A percentile compares a stretch with the other conserved stretches of the same genome.
phyloP scores from a whole-genome alignment of 2,113 vertebrate species.

The Argyrosomus japonicus region DNA sequence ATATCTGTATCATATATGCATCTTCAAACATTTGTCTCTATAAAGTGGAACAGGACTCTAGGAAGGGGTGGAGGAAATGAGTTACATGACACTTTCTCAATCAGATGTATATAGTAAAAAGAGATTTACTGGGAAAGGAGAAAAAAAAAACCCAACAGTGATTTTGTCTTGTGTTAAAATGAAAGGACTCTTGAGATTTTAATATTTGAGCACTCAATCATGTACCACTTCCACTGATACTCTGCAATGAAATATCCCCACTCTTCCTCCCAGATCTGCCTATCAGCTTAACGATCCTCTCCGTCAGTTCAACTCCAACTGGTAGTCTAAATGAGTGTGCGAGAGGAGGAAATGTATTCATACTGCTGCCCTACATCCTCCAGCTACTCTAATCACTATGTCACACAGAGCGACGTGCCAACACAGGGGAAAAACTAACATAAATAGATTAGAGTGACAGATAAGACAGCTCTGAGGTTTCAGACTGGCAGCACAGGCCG shows the following conservation, averaged over 20 bases:
- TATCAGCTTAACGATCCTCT: constrained; percentile 73
- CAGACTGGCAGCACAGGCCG: constrained; percentile 58
- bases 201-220: constrained; percentile 74
- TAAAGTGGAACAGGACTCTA: constrained; percentile 37
- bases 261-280: constrained; percentile 64
- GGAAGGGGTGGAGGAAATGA: constrained; percentile 5
- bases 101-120: constrained; percentile 45
- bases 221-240: constrained; percentile 63
- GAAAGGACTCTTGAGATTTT: constrained; percentile 67
- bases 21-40: constrained; percentile 57
- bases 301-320: constrained; percentile 69
- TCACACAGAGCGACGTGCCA: constrained; percentile 68
- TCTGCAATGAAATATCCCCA: constrained; percentile 71
- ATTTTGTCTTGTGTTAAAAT: constrained; percentile 51
- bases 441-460: constrained; percentile 75
- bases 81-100: constrained; percentile 54
- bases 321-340: constrained; percentile 62
- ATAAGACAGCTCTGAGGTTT: constrained; percentile 71
- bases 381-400: constrained; percentile 73
- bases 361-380: constrained; percentile 77
- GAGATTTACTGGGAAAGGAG: constrained; percentile 42
- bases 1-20: constrained; percentile 19
- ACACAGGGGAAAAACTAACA: constrained; percentile 66
- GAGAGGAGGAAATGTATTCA: constrained; percentile 73
- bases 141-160: constrained; percentile 23